Conservation (phyloP, 2,888 invertebrate genomes). For the Corbicula japonica region DNA sequence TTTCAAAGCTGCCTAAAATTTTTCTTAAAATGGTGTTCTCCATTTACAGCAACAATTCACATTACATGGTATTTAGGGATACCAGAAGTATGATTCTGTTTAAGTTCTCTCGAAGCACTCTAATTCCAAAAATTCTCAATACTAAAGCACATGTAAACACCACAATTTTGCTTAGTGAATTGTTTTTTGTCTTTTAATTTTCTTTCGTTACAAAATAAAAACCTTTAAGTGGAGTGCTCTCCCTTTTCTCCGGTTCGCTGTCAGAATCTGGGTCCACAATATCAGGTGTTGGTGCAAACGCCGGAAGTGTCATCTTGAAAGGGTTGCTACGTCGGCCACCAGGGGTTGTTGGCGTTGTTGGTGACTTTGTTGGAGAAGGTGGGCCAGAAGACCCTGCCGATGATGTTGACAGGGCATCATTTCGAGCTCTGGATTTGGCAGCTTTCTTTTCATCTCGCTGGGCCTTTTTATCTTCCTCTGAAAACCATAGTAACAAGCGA, state of each 20-base stretch:
- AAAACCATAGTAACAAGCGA: too few species aligned
- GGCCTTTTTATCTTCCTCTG: constrained; percentile 73
- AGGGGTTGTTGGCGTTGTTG: constrained; percentile 46
- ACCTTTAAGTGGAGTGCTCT: constrained; percentile 16
- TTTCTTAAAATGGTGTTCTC: too few species aligned
- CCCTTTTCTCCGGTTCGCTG: constrained; percentile 13
- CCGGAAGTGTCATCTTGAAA: constrained; percentile 67
- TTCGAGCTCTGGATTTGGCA: constrained; percentile 37
- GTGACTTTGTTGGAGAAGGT: constrained; percentile 50
- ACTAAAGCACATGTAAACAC: too few species aligned
- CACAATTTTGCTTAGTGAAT: too few species aligned
- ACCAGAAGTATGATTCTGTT: too few species aligned
- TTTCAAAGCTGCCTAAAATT: too few species aligned
- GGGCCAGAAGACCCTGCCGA: constrained; percentile 25
- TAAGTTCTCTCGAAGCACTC: too few species aligned
- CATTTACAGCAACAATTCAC: too few species aligned
- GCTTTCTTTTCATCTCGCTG: constrained; percentile 40
- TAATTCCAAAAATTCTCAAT: too few species aligned
- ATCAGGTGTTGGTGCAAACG: constrained; percentile 70
- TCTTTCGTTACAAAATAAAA: too few species aligned
- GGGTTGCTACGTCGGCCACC: constrained; percentile 48
- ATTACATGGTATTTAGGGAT: too few species aligned
- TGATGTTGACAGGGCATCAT: neutral
- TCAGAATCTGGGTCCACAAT: constrained; percentile 37
- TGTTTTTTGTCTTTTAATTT: too few species aligned